Evolutionary conservation across 2,888 invertebrate genomes (phyloP).

Genomic region (Microctonus brassicae): DNA sequence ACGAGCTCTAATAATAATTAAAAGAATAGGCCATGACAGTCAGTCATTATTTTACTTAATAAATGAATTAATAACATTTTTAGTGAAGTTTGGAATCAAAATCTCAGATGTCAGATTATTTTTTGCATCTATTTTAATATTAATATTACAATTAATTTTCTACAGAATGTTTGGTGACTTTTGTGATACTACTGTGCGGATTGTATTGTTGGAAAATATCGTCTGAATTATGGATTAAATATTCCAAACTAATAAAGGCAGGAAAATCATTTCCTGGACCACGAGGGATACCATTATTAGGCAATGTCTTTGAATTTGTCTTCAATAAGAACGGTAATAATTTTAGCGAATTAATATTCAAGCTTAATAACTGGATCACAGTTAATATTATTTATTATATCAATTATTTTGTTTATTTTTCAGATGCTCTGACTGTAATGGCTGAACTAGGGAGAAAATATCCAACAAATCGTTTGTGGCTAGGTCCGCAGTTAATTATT

Average conservation of each 20-base stretch:
- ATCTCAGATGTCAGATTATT: too few species aligned
- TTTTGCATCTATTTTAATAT: too few species aligned
- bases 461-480: not conserved
- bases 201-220: not conserved
- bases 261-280: conserved; percentile 20
- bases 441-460: not conserved
- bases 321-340: not conserved
- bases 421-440: not conserved
- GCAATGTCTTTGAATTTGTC: conserved; percentile 15
- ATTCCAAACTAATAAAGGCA: not conserved
- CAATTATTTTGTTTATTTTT: not conserved
- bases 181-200: not conserved
- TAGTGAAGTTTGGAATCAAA: too few species aligned
- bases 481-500: not conserved
- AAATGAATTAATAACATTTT: too few species aligned
- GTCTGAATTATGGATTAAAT: not conserved
- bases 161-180: not conserved
- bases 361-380: too few species aligned
- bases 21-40: too few species aligned
- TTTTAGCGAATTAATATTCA: too few species aligned
- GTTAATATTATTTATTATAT: not conserved
- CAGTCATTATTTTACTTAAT: too few species aligned
- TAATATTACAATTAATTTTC: too few species aligned
- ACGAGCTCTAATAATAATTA: too few species aligned
- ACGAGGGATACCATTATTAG: conserved; percentile 15